These are phyloP conservation scores for Xylophagus ater DNA, from an alignment of 2,888 invertebrate species.

Conservation along the genomic window DNA sequence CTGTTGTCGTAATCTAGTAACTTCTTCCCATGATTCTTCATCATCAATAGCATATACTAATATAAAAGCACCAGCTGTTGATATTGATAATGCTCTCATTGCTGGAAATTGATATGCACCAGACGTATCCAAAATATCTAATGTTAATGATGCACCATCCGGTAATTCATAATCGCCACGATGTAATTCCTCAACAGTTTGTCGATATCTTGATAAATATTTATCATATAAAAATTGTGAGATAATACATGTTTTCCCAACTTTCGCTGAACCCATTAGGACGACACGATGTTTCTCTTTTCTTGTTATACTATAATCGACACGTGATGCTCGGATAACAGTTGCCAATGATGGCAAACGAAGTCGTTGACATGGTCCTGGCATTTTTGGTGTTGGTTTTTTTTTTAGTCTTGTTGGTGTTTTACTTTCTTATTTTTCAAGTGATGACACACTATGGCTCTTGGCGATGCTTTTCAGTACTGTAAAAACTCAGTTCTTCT, in stretches of 20 bases:
- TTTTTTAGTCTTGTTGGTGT: too few species aligned
- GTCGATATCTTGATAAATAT: slow-evolving; percentile 46
- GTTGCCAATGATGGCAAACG: slow-evolving; percentile 28
- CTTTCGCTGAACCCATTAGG: slow-evolving; percentile 41
- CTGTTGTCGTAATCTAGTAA: slow-evolving; percentile 42
- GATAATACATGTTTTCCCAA: slow-evolving; percentile 52
- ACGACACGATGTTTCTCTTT: slow-evolving; percentile 35
- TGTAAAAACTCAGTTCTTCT: too few species aligned
- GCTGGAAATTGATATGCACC: slow-evolving; percentile 60
- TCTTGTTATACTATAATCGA: slow-evolving; percentile 20
- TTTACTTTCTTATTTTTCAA: background rate
- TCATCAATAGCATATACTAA: slow-evolving; percentile 57
- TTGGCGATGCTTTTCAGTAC: too few species aligned
- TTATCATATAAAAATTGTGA: slow-evolving; percentile 48
- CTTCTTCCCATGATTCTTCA: slow-evolving; percentile 46
- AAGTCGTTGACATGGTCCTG: slow-evolving; percentile 26
- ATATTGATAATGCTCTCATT: slow-evolving; percentile 60
- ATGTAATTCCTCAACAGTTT: slow-evolving; percentile 54
- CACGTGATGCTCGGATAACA: slow-evolving; percentile 18
- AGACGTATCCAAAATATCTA: slow-evolving; percentile 63
- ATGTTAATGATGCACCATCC: slow-evolving; percentile 42
- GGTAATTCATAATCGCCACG: slow-evolving; percentile 38
- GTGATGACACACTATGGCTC: too few species aligned
- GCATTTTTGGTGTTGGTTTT: too few species aligned
- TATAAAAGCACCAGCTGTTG: slow-evolving; percentile 62